phyloP scores from a whole-genome alignment of 2,888 invertebrate genomes.

The Drosophila neonasuta region DNA sequence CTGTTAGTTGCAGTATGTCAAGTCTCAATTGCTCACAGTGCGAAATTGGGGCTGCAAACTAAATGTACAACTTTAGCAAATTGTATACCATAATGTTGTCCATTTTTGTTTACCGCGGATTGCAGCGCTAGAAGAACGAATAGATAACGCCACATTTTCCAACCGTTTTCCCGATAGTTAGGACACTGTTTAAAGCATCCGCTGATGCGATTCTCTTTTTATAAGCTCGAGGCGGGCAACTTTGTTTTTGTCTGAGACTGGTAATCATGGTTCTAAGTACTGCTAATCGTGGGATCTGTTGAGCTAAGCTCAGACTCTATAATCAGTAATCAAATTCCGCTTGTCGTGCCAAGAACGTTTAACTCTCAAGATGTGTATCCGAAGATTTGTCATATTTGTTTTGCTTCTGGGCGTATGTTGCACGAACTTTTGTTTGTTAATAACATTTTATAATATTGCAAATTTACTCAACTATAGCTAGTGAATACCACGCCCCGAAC shows the following conservation, averaged over 20 bases:
- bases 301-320: conserved; percentile 30
- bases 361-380: conserved; percentile 28
- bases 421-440: background rate
- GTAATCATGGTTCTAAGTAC: conserved; percentile 6
- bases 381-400: conserved; percentile 18
- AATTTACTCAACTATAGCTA: conserved; percentile 29
- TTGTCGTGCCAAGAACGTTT: conserved; percentile 59
- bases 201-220: conserved; percentile 22
- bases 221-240: conserved; percentile 29
- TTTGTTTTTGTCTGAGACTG: background rate
- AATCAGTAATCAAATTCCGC: conserved; percentile 49
- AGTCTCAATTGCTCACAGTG: conserved; percentile 35
- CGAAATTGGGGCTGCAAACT: conserved; percentile 37
- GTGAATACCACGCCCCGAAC: conserved; percentile 17
- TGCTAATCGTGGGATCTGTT: conserved; percentile 23
- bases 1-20: conserved; percentile 36
- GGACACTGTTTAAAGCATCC: conserved; percentile 7
- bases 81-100: background rate
- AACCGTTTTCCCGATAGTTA: conserved; percentile 4
- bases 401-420: conserved; percentile 40
- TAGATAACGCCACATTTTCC: conserved; percentile 40
- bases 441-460: conserved; percentile 2
- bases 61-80: too few relatives aligned
- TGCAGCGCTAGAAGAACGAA: conserved; percentile 32
- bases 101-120: conserved; percentile 33